phyloP scores from a whole-genome alignment of 2,113 vertebrate genomes.

The Osmerus mordax region DNA sequence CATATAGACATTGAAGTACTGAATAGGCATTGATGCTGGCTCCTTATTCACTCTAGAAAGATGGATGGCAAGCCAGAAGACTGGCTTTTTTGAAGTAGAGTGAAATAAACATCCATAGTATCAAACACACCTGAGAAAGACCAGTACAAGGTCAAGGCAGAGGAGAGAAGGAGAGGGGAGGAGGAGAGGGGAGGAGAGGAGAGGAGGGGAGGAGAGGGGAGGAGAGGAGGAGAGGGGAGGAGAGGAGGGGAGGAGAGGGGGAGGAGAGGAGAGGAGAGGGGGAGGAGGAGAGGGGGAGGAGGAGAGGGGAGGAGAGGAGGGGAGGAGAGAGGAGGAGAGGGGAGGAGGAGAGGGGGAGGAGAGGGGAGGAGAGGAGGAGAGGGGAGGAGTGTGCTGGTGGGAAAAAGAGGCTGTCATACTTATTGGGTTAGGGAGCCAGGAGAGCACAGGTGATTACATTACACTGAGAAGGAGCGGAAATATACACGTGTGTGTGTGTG shows the following conservation, averaged over 20 bases:
- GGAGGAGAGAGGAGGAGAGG: not conserved
- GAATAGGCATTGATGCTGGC: not conserved
- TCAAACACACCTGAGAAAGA: not conserved
- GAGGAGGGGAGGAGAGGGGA: not conserved
- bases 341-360: not conserved
- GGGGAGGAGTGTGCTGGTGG: constrained; percentile 29
- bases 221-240: not conserved
- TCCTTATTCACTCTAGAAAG: not conserved
- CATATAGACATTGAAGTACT: not conserved
- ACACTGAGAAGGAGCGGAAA: constrained; percentile 53
- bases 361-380: constrained; percentile 33
- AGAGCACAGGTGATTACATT: constrained; percentile 67
- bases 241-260: not conserved
- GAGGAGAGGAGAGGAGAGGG: constrained; percentile 33
- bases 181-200: too few species aligned
- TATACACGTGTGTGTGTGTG: constrained; percentile 30
- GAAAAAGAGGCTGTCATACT: constrained; percentile 45
- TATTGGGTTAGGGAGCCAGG: constrained; percentile 64
- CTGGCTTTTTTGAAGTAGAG: not conserved
- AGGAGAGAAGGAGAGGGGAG: not conserved
- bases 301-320: not conserved
- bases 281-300: not conserved
- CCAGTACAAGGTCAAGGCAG: not conserved
- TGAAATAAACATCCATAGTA: not conserved
- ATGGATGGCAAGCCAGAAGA: too few species aligned